Evolutionary conservation across 2,888 invertebrate genomes (phyloP).

Genomic region (Drosophila prolongata): DNA sequence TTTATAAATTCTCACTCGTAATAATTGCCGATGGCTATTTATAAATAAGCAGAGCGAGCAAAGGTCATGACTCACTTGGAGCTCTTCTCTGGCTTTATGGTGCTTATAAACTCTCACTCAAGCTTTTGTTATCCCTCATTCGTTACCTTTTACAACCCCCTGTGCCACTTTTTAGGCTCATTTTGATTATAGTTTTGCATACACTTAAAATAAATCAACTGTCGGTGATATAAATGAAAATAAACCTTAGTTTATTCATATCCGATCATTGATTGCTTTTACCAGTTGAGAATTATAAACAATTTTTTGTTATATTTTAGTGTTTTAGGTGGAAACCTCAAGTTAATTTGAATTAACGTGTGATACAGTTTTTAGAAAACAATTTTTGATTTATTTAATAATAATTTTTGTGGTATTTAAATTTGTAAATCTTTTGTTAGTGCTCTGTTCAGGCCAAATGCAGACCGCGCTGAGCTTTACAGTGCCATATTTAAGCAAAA

Average conservation of each 20-base stretch:
- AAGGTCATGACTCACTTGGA: conserved; percentile 47
- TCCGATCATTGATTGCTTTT: no score
- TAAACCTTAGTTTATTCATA: no score
- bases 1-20: conserved; percentile 42
- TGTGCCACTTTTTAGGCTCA: conserved; percentile 6
- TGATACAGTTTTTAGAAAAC: no score
- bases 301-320: no score
- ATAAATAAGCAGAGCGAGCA: conserved; percentile 22
- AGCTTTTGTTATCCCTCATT: conserved; percentile 3
- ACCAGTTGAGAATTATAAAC: no score
- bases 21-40: conserved; percentile 42
- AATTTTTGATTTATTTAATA: no score
- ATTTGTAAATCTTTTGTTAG: not conserved
- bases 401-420: no score
- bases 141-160: conserved; percentile 8
- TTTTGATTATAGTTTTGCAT: conserved; percentile 41
- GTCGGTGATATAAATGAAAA: no score
- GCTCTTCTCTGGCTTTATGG: conserved; percentile 19
- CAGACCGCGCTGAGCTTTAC: conserved; percentile 19
- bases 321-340: no score
- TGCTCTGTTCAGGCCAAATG: conserved; percentile 9
- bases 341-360: no score
- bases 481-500: conserved; percentile 26
- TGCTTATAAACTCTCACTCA: conserved; percentile 25
- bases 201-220: not conserved